phyloP scores from a whole-genome alignment of 2,113 vertebrate genomes.

The human region GRCh38 chr2:39496501-39497000 shows the following conservation, averaged over 20 bases:
- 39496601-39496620: not conserved
- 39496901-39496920: not conserved
- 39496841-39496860: not conserved
- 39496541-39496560: not conserved
- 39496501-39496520: not conserved
- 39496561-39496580: not conserved
- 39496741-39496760: not conserved
- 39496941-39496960: too few relatives aligned
- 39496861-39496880: not conserved
- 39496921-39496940: too few relatives aligned
- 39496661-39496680: not conserved
- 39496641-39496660: not conserved
- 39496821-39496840: not conserved
- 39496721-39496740: not conserved
- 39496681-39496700: not conserved
- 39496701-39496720: not conserved
- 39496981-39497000: not conserved
- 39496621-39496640: not conserved
- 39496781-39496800: rapidly evolving
- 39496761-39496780: not conserved
- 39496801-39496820: not conserved
- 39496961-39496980: too few relatives aligned
- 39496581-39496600: not conserved
- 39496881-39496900: not conserved
- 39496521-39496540: not conserved